phyloP scores from a whole-genome alignment of 2,888 invertebrate species.

The Hermodice carunculata region DNA sequence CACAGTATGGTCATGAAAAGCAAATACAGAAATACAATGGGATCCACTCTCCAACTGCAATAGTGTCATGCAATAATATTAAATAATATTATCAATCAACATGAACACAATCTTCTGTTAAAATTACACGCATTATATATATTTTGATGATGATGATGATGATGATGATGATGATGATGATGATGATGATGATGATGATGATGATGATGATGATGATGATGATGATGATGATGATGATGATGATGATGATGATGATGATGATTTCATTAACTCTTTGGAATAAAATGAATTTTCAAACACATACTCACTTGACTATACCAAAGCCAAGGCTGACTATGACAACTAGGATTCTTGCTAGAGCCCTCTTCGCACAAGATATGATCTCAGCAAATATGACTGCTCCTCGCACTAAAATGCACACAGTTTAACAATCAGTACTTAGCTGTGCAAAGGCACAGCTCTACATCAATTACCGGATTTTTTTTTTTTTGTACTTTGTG shows the following conservation, averaged over 20 bases:
- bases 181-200: slow-evolving; percentile 10
- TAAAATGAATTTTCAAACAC: not conserved
- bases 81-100: too few relatives aligned
- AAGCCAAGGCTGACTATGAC: slow-evolving; percentile 95
- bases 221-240: not conserved
- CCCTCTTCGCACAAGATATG: slow-evolving; percentile 91
- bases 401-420: slow-evolving; percentile 73
- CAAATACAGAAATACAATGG: too few relatives aligned
- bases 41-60: too few relatives aligned
- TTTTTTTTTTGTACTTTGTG: too few relatives aligned
- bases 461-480: too few relatives aligned
- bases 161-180: not conserved
- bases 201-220: not conserved
- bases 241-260: not conserved
- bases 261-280: not conserved
- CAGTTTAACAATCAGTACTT: too few relatives aligned
- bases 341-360: slow-evolving; percentile 92
- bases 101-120: not conserved
- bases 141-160: too few relatives aligned
- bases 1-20: too few relatives aligned
- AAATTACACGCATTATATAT: not conserved
- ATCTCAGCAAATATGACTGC: slow-evolving; percentile 90
- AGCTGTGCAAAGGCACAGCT: too few relatives aligned
- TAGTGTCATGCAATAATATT: too few relatives aligned
- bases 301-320: slow-evolving; percentile 90